Conservation (phyloP, 2,797 vertebrate genomes). For the Dromococcyx pavoninus region DNA sequence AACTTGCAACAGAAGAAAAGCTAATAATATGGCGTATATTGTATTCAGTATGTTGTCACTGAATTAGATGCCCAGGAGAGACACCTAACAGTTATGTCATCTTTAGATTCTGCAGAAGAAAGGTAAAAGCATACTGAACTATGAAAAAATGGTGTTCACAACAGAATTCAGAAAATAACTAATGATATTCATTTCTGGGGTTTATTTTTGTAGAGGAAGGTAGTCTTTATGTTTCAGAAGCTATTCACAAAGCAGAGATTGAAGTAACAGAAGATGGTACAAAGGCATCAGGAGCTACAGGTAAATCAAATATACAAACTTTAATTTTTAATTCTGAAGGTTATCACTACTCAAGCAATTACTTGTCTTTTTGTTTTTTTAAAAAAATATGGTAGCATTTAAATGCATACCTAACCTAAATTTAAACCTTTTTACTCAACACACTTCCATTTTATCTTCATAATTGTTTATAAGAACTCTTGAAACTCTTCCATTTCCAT, state of each 20-base stretch:
- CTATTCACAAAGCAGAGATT: slow-evolving; percentile 86
- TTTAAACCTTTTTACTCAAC: not conserved
- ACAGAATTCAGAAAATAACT: not conserved
- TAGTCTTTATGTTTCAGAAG: slow-evolving; percentile 87
- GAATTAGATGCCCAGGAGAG: not conserved
- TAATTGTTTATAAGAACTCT: not conserved
- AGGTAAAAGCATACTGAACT: not conserved
- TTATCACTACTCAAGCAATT: not conserved
- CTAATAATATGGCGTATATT: not conserved
- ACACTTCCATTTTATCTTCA: not conserved
- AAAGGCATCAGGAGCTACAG: slow-evolving; percentile 85
- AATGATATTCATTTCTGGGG: not conserved
- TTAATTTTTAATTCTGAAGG: not conserved
- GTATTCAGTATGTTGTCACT: not conserved
- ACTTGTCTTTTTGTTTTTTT: not conserved
- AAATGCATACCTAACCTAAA: not conserved
- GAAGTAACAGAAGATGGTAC: slow-evolving; percentile 89
- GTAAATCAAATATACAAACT: slow-evolving; percentile 53
- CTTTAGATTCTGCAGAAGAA: not conserved
- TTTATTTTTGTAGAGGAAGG: slow-evolving; percentile 76
- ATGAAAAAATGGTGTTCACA: rapidly evolving
- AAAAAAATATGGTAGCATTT: not conserved
- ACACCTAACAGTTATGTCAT: not conserved
- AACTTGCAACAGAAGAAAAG: not conserved
- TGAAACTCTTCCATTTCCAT: not conserved